phyloP scores from a whole-genome alignment of 2,113 vertebrate species.

The Carassius auratus region DNA sequence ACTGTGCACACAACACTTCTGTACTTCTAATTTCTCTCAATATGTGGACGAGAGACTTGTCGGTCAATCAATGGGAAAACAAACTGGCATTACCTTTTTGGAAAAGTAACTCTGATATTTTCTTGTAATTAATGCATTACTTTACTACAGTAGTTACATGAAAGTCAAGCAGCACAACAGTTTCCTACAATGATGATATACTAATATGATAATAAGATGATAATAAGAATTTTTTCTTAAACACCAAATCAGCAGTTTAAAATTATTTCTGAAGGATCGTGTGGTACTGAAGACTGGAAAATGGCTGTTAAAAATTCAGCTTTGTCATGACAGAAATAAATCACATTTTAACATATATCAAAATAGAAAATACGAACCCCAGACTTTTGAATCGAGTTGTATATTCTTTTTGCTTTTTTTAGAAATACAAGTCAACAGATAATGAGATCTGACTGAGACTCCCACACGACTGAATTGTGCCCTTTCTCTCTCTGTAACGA shows the following conservation, averaged over 20 bases:
- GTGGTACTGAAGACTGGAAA: background rate
- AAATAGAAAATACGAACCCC: background rate
- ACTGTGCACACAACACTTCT: too few relatives aligned
- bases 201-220: background rate
- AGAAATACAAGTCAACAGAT: background rate
- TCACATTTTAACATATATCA: background rate
- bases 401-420: background rate
- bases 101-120: too few relatives aligned
- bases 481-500: slow-evolving; percentile 38
- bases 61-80: too few relatives aligned
- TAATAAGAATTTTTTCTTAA: background rate
- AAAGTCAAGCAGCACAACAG: too few relatives aligned
- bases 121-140: too few relatives aligned
- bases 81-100: too few relatives aligned
- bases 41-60: too few relatives aligned
- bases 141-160: too few relatives aligned
- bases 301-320: background rate
- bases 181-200: background rate
- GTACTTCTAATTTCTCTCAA: too few relatives aligned
- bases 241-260: background rate
- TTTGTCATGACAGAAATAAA: background rate
- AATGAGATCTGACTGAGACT: slow-evolving; percentile 31
- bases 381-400: background rate
- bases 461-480: background rate
- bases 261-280: background rate